A percentile compares a stretch with the other conserved stretches of the same genome.
phyloP scores from a whole-genome alignment of 2,113 vertebrate genomes.

The Nerophis ophidion region DNA sequence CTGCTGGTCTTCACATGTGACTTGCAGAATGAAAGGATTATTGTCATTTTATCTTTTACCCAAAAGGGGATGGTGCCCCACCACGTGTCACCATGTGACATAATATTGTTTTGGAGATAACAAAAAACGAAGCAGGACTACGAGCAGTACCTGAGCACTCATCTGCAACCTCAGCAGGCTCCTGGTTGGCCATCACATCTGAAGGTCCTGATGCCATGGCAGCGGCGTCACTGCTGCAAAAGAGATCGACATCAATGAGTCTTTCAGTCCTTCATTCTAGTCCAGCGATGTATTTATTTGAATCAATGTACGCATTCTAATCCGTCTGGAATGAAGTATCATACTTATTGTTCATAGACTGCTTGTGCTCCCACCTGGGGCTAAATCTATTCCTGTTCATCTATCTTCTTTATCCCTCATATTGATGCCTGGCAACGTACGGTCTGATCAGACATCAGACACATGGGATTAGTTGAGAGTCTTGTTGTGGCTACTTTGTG shows the following conservation, averaged over 20 bases:
- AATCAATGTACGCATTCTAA: neutral
- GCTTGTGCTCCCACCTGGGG: neutral
- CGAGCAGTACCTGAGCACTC: conserved; percentile 71
- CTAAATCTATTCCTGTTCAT: conserved; percentile 14
- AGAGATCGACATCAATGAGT: conserved; percentile 21
- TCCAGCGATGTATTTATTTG: neutral
- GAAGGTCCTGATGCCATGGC: conserved; percentile 73
- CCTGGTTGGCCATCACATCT: conserved; percentile 62
- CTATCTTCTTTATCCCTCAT: conserved; percentile 13
- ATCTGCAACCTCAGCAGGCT: conserved; percentile 66
- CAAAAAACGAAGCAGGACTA: neutral
- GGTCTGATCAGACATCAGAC: conserved; percentile 6
- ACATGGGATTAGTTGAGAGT: conserved; percentile 17
- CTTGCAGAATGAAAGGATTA: neutral
- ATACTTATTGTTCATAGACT: neutral
- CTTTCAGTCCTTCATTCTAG: neutral
- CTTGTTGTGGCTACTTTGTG: neutral
- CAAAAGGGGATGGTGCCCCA: too few relatives aligned
- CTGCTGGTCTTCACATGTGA: too few relatives aligned
- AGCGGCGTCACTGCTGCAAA: conserved; percentile 70
- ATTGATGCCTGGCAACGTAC: conserved; percentile 9
- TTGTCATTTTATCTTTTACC: neutral
- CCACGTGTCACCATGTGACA: too few relatives aligned
- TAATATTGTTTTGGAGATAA: neutral
- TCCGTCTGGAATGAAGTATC: neutral